Evolutionary conservation across 2,888 invertebrate genomes (phyloP).

Genomic region (Thysanoteuthis rhombus): DNA sequence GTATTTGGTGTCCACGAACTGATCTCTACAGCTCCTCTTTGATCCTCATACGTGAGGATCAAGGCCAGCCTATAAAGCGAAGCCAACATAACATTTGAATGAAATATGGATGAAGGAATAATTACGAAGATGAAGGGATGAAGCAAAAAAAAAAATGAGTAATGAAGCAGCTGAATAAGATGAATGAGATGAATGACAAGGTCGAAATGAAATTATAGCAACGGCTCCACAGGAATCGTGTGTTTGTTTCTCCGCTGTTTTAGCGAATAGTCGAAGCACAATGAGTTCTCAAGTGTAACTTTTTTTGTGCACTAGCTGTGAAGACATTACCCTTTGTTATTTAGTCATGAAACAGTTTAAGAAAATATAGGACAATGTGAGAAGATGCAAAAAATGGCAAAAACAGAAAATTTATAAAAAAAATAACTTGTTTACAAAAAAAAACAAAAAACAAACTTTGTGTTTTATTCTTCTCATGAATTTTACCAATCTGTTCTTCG

Average conservation of each 20-base stretch:
- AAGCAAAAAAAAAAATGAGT: background rate
- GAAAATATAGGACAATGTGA: background rate
- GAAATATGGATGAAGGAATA: too few relatives aligned
- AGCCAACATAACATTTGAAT: too few relatives aligned
- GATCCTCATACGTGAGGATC: too few relatives aligned
- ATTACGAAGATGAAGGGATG: too few relatives aligned
- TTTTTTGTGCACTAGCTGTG: background rate
- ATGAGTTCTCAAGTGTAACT: background rate
- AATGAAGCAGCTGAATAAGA: background rate
- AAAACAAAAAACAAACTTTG: background rate
- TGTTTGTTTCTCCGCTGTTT: background rate
- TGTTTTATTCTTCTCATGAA: too few relatives aligned
- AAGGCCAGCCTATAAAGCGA: too few relatives aligned
- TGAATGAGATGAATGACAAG: background rate
- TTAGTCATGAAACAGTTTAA: background rate
- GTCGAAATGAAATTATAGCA: background rate
- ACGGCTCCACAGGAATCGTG: background rate
- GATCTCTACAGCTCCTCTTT: too few relatives aligned
- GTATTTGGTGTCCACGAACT: too few relatives aligned
- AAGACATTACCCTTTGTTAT: background rate
- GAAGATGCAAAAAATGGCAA: background rate
- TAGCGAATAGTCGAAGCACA: background rate
- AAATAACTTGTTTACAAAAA: background rate
- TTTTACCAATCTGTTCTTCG: too few relatives aligned
- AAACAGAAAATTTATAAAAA: background rate